A percentile compares a stretch with the other conserved stretches of the same genome.
phyloP scores from a whole-genome alignment of 2,113 vertebrate genomes.

The Shinisaurus crocodilurus region DNA sequence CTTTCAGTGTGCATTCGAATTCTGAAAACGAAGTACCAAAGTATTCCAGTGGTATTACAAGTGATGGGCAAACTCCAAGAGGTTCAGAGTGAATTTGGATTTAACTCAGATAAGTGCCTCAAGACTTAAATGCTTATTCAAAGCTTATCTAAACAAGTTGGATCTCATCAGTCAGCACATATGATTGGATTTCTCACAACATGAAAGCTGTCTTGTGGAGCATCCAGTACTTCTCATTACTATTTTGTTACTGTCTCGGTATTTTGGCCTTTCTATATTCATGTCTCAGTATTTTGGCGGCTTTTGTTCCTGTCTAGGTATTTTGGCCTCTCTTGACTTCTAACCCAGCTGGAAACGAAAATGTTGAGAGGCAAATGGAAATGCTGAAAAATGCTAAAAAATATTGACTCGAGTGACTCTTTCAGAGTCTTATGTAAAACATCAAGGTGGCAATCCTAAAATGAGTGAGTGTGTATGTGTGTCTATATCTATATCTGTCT shows the following conservation, averaged over 20 bases:
- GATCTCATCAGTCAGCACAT: slow-evolving; percentile 43
- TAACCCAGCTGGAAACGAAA: slow-evolving; percentile 58
- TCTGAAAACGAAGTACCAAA: slow-evolving; percentile 11
- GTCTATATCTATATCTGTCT: too few relatives aligned
- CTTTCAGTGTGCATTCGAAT: background rate
- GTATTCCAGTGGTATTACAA: slow-evolving; percentile 29
- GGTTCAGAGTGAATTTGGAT: slow-evolving; percentile 4
- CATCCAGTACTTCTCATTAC: slow-evolving; percentile 65
- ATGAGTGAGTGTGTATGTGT: background rate
- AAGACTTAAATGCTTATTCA: slow-evolving; percentile 54
- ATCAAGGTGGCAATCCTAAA: slow-evolving; percentile 26
- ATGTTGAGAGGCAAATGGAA: slow-evolving; percentile 53
- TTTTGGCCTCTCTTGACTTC: slow-evolving; percentile 67
- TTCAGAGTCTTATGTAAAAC: slow-evolving; percentile 29
- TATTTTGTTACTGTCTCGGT: slow-evolving; percentile 60
- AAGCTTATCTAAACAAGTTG: slow-evolving; percentile 55
- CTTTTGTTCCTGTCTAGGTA: slow-evolving; percentile 68
- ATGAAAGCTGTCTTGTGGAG: slow-evolving; percentile 54
- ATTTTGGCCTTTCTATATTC: slow-evolving; percentile 37
- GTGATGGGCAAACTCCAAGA: slow-evolving; percentile 22
- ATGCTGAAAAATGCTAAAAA: slow-evolving; percentile 41
- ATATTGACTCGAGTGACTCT: slow-evolving; percentile 21
- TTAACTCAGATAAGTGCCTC: slow-evolving; percentile 48
- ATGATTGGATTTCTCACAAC: slow-evolving; percentile 53
- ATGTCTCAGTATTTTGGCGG: slow-evolving; percentile 67